phyloP scores from a whole-genome alignment of 2,888 invertebrate genomes.

The Galerucella calmariensis region DNA sequence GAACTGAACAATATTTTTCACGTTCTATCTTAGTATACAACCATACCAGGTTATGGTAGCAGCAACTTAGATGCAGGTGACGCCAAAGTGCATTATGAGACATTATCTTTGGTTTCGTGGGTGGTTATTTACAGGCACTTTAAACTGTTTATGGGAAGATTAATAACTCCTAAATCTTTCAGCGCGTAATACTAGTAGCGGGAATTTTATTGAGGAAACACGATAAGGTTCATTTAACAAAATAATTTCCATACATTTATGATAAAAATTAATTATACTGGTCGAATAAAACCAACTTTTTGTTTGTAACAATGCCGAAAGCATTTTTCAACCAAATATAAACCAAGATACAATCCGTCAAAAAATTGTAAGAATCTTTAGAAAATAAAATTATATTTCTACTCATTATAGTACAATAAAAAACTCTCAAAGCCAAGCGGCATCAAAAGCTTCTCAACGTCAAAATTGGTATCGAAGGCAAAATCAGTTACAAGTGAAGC shows the following conservation, averaged over 20 bases:
- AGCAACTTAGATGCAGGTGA: slow-evolving; percentile 24
- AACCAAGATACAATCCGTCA: too few relatives aligned
- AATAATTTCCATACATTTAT: background rate
- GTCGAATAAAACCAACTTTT: background rate
- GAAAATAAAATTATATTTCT: too few relatives aligned
- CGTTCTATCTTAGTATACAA: slow-evolving; percentile 22
- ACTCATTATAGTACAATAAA: too few relatives aligned
- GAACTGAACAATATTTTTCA: background rate
- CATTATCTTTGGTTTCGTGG: slow-evolving; percentile 25
- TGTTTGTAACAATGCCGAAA: background rate
- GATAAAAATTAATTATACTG: too few relatives aligned
- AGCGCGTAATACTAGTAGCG: background rate
- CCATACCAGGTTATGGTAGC: slow-evolving; percentile 24
- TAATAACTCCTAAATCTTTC: slow-evolving; percentile 4
- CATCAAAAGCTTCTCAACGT: too few relatives aligned
- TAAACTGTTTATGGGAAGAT: slow-evolving; percentile 42
- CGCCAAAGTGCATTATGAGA: slow-evolving; percentile 26
- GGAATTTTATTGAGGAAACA: slow-evolving; percentile 1
- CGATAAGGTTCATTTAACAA: background rate
- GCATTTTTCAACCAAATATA: too few relatives aligned
- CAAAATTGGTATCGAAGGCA: too few relatives aligned
- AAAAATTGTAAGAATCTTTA: too few relatives aligned
- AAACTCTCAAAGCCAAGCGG: too few relatives aligned
- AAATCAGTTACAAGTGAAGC: too few relatives aligned
- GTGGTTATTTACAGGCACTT: slow-evolving; percentile 23